Evolutionary conservation across 2,888 invertebrate species (phyloP), one percentile per base, ranked within the genome.

Genomic region (Microctonus brassicae): DNA sequence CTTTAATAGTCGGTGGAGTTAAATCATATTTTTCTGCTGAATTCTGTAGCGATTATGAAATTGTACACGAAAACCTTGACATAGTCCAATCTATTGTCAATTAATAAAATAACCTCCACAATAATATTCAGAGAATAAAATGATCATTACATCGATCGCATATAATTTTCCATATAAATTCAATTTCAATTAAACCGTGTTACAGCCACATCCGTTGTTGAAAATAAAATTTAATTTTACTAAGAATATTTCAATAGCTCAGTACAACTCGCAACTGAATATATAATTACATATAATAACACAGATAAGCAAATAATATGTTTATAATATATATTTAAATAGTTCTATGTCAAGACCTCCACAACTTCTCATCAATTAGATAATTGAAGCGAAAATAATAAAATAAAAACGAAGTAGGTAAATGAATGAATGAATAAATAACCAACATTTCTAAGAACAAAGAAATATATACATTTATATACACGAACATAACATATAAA

Each of bases 1-100:
- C 29, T 20, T 42, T 73, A 20, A 61, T 73, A 33, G 24, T 24
- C 24, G 24, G 53, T 9, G 55, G 65, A 22, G 53, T 66, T 1
- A 10, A 55, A 9, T 66, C 57, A 7, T n/a, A 26, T 1, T 55
- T 53, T 9, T 34, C 11, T 10, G 26, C 61, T n/a, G 47, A 66
- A 4, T 5, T 55, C 10, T 69, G 69, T 34, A 36, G 63, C 22
- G 22, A 62, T n/a, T n/a, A 26, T n/a, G 29, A 57, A 57, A 5
- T 39, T n/a, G n/a, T n/a, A n/a, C n/a, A n/a, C n/a, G n/a, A n/a
- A n/a, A n/a, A n/a, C n/a, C n/a, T n/a, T n/a, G n/a, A n/a, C n/a
- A n/a, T n/a, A n/a, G n/a, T n/a, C n/a, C n/a, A n/a, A n/a, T n/a
- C n/a, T n/a, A n/a, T n/a, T n/a, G n/a, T n/a, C n/a, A n/a, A n/a